phyloP scores from a whole-genome alignment of 2,888 invertebrate genomes.

The Ophion ventricosus region DNA sequence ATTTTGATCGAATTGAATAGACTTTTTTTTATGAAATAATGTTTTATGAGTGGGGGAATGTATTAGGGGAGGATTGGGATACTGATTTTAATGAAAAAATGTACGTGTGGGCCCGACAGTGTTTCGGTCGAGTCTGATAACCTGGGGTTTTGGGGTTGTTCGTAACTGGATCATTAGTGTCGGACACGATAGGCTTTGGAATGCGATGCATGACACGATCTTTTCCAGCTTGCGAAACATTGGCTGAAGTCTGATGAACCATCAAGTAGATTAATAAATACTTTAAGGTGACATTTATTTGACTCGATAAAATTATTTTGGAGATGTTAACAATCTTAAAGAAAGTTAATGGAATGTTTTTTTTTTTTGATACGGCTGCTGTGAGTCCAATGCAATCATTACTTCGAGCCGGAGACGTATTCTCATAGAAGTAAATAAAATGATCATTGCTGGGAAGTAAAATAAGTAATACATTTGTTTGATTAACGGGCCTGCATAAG shows the following conservation, averaged over 20 bases:
- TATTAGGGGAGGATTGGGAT: neutral
- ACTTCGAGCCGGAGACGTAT: too few species aligned
- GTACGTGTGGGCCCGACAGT: neutral
- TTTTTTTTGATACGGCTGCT: too few species aligned
- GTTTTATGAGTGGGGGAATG: neutral
- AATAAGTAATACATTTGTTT: neutral
- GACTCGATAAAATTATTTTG: too few species aligned
- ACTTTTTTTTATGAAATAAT: neutral
- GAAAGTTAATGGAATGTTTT: too few species aligned
- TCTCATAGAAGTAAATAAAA: too few species aligned
- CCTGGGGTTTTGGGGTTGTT: neutral
- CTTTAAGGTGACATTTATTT: neutral
- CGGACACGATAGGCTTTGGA: too few species aligned
- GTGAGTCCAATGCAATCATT: too few species aligned
- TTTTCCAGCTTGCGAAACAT: neutral
- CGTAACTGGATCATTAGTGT: too few species aligned
- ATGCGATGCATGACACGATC: neutral
- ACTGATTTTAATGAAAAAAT: neutral
- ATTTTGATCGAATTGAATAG: neutral
- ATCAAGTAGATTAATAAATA: neutral
- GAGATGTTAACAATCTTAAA: too few species aligned
- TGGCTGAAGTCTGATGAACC: neutral
- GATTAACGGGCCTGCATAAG: neutral
- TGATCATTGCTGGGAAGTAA: neutral
- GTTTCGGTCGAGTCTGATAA: neutral